Evolutionary conservation across 92 coral and sea anemone species (phyloP), one percentile per base, ranked within the genome.

Genomic region (Epizoanthus illoricatus): DNA sequence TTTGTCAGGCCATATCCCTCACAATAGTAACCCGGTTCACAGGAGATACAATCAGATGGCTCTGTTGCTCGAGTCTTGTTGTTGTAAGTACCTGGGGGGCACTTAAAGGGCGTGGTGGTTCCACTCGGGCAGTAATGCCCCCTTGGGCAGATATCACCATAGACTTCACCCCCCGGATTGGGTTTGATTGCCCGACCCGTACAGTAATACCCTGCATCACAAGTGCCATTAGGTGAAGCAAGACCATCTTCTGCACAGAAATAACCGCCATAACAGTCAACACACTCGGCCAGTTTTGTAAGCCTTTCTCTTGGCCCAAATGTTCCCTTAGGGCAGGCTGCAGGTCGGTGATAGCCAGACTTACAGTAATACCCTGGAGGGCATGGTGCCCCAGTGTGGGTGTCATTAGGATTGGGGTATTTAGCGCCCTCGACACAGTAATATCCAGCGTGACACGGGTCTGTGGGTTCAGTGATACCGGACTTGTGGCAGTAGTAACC

Each of bases 11-110:
- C 93, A 85, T 97, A 97, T 2, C 99, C 99, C 79, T 90, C 93
- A 79, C 99, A 97, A 63, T 86, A 97, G 28, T 88, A 74, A 12
- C 99, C 99, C 5, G 99, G 97, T 66, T 94, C 91, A 76, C 99
- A 97, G 5, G 99, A 91, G 33, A 85, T 86, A 69, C 99, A 97
- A 84, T 86, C 86, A 5, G 97, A 84, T n/a, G 98, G 82, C 57
- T 85, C 76, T 13, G 98, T 71, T 43, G 94, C 99, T 69, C 86
- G 57, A 11, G 97, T 97, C 66, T 74, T 74, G 63, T 93, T 97
- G 89, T 93, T 93, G 55, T 90, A 97, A 52, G 99, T 90, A 57
- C 99, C 99, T 20, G 99, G 99, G 1, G 99, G 98, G 78, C 99
- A 97, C 81, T 97, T 97, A 70, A 91, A 94, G 52, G 99, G 98